Conservation (phyloP, 2,797 vertebrate species). For the Squalus acanthias region DNA sequence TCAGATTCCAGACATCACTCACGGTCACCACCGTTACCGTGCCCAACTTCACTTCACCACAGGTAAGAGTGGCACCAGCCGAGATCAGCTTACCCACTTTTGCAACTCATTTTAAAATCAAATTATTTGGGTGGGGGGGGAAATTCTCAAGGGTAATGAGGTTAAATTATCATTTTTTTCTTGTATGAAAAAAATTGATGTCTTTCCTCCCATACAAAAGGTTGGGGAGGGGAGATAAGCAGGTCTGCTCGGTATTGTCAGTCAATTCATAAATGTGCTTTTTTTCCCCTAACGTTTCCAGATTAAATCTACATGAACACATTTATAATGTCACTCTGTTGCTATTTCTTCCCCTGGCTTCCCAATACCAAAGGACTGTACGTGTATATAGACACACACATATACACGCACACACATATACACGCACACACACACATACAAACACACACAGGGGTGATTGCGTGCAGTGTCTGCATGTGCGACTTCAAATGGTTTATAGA, state of each 20-base stretch:
- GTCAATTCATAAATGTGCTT: background rate
- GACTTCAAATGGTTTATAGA: background rate
- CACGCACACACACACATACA: too few species aligned
- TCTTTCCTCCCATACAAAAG: background rate
- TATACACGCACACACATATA: too few species aligned
- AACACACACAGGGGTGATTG: background rate
- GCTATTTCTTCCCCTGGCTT: background rate
- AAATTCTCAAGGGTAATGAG: background rate
- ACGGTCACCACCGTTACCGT: too few species aligned
- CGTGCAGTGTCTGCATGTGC: background rate
- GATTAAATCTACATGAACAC: conserved; percentile 5
- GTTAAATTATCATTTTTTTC: background rate
- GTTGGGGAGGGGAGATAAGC: background rate
- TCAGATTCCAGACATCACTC: too few species aligned
- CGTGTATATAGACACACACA: background rate
- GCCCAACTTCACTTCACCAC: too few species aligned
- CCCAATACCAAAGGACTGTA: background rate
- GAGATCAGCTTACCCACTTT: too few species aligned
- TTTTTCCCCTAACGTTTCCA: background rate
- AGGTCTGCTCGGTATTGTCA: background rate
- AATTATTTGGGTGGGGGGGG: too few species aligned
- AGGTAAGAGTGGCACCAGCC: too few species aligned
- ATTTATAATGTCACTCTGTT: background rate
- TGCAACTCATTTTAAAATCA: too few species aligned
- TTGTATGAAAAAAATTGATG: background rate